phyloP scores from a whole-genome alignment of 2,113 vertebrate species.

The Oriolus oriolus region DNA sequence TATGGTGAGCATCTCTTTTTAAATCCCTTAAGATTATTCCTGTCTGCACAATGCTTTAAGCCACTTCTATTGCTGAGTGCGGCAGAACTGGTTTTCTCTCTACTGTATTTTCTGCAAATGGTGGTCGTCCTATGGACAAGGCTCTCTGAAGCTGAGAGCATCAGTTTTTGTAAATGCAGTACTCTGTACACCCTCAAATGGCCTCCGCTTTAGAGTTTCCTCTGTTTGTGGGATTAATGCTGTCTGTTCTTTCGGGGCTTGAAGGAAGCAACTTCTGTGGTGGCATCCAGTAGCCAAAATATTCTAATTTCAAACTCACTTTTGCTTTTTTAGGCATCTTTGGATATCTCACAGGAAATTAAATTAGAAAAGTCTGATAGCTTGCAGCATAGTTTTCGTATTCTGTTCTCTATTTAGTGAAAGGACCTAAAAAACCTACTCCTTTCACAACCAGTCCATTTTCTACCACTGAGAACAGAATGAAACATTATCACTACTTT shows the following conservation, averaged over 20 bases:
- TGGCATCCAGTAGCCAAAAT: background rate
- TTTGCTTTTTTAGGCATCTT: background rate
- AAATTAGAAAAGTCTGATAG: background rate
- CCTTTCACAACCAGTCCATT: background rate
- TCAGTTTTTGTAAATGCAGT: background rate
- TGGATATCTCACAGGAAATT: background rate
- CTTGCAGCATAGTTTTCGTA: background rate
- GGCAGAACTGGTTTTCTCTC: background rate
- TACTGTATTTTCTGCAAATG: background rate
- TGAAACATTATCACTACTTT: background rate
- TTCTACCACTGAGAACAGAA: background rate
- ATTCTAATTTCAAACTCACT: background rate
- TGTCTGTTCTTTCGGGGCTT: background rate
- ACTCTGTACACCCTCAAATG: background rate
- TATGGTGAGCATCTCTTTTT: background rate
- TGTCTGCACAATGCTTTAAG: background rate
- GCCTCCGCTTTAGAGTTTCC: background rate
- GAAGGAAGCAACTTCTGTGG: background rate
- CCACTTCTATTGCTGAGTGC: rapidly evolving
- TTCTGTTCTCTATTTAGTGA: background rate
- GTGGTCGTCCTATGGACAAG: background rate
- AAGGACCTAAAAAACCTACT: background rate
- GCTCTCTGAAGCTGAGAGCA: background rate
- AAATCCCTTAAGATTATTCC: background rate
- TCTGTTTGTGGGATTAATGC: background rate